Conservation (phyloP, 2,797 vertebrate species). For the Muscicapa comitata region DNA sequence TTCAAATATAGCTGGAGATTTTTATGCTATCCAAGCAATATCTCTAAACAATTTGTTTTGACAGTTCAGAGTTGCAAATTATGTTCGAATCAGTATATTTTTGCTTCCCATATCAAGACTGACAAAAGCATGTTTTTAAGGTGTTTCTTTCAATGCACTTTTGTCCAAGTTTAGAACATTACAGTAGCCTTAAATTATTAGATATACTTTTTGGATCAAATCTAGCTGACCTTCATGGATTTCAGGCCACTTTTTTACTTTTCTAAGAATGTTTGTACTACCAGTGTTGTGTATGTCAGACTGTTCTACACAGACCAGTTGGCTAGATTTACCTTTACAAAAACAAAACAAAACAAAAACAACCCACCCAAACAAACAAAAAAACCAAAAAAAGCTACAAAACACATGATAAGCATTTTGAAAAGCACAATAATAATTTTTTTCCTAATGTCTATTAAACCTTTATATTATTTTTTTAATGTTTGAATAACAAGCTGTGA, state of each 20-base stretch:
- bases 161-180: not conserved
- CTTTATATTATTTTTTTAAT: not conserved
- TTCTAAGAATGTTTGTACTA: not conserved
- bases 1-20: not conserved
- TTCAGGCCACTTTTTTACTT: not conserved
- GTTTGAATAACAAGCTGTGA: not conserved
- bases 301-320: too few relatives aligned
- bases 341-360: too few relatives aligned
- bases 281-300: not conserved
- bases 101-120: not conserved
- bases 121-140: not conserved
- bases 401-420: not conserved
- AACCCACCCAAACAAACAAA: too few relatives aligned
- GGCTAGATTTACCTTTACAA: too few relatives aligned
- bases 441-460: not conserved
- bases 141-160: not conserved
- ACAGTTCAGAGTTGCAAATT: not conserved
- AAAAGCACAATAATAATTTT: not conserved
- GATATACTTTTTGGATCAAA: not conserved
- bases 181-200: not conserved
- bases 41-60: not conserved
- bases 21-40: not conserved
- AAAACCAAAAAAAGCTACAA: too few relatives aligned
- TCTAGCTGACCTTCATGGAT: not conserved
- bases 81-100: not conserved